Conservation (phyloP, 2,888 invertebrate species). For the Druceiella hillmani region DNA sequence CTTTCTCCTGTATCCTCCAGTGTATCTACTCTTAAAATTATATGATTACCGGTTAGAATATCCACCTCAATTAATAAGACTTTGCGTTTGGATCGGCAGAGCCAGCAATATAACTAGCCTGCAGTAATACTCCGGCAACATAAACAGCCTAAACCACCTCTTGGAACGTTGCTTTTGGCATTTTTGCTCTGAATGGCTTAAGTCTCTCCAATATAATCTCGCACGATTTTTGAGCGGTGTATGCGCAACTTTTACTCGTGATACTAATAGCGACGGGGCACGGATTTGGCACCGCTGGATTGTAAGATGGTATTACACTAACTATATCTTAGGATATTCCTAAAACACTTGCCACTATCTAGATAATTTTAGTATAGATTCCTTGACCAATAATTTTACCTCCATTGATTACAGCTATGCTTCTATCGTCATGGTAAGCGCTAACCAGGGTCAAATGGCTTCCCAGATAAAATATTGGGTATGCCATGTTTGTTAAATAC, state of each 20-base stretch:
- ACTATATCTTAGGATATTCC: constrained; percentile 61
- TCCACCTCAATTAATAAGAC: constrained; percentile 55
- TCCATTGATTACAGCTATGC: constrained; percentile 65
- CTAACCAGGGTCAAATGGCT: constrained; percentile 56
- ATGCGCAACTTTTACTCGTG: constrained; percentile 13
- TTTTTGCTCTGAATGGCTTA: constrained; percentile 30
- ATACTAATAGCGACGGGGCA: constrained; percentile 55
- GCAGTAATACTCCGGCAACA: constrained; percentile 27
- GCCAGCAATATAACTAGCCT: constrained; percentile 27
- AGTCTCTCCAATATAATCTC: constrained; percentile 34
- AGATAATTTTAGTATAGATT: constrained; percentile 63
- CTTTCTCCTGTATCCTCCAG: constrained; percentile 53
- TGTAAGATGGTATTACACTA: constrained; percentile 57
- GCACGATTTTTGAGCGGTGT: constrained; percentile 43
- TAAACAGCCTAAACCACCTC: constrained; percentile 26
- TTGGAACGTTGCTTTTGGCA: constrained; percentile 33
- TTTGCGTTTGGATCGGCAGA: constrained; percentile 29
- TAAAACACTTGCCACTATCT: constrained; percentile 61
- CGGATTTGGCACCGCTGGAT: constrained; percentile 52
- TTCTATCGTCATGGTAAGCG: constrained; percentile 66
- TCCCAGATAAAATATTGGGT: constrained; percentile 48
- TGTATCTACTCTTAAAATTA: constrained; percentile 49
- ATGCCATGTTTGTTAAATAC: constrained; percentile 63
- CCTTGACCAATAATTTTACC: constrained; percentile 81
- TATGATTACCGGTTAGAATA: constrained; percentile 56